phyloP scores from a whole-genome alignment of 2,113 vertebrate species.

The Cyrtonyx montezumae region DNA sequence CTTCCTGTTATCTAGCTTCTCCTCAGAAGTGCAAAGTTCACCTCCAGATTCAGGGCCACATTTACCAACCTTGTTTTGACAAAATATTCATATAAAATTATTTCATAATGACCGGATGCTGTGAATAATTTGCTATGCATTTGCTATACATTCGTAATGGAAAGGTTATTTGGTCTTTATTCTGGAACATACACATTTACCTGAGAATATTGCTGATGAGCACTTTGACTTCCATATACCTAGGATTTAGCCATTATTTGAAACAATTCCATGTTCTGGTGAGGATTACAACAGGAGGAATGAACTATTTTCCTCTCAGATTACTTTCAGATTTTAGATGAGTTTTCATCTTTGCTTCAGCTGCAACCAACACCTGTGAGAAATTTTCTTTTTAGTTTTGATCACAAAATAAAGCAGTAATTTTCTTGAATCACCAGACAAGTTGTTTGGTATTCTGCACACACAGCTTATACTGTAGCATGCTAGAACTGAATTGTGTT shows the following conservation, averaged over 20 bases:
- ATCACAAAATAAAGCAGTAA: neutral
- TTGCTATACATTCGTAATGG: neutral
- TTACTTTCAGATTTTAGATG: conserved; percentile 15
- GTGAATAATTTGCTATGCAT: neutral
- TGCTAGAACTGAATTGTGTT: neutral
- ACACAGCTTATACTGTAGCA: neutral
- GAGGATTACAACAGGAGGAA: neutral
- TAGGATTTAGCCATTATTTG: conserved; percentile 13
- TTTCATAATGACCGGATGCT: neutral
- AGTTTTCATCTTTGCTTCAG: conserved; percentile 13
- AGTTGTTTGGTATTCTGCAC: neutral
- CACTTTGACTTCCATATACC: neutral
- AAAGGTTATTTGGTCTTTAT: neutral
- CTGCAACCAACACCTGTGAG: neutral
- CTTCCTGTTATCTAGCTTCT: neutral
- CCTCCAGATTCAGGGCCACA: neutral
- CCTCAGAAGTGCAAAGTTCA: neutral
- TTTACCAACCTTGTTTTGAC: neutral
- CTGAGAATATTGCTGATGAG: neutral
- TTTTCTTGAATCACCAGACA: neutral
- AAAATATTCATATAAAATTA: neutral
- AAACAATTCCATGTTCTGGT: neutral
- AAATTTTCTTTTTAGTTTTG: neutral
- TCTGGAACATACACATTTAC: neutral
- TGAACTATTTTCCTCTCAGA: neutral